Evolutionary conservation across 2,113 vertebrate genomes (phyloP).

Genomic region (Leptocoma aspasia): DNA sequence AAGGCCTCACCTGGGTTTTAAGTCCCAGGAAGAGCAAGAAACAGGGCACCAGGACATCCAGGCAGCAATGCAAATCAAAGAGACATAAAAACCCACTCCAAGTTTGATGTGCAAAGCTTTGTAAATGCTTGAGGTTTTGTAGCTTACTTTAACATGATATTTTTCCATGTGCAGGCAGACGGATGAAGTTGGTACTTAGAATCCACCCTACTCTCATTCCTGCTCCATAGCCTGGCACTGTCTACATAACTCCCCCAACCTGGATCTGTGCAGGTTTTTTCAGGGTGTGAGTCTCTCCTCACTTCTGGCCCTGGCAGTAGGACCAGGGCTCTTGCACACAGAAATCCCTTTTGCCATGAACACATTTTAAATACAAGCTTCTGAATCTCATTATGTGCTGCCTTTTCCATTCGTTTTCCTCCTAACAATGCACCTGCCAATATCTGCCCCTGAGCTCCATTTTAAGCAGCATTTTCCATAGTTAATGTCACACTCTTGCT

Average conservation of each 20-base stretch:
- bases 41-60: neutral
- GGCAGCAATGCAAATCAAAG: neutral
- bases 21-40: neutral
- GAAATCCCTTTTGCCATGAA: constrained; percentile 8
- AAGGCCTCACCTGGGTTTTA: neutral
- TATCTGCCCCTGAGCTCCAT: constrained; percentile 44
- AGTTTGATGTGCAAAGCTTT: neutral
- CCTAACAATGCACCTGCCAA: constrained; percentile 47
- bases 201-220: neutral
- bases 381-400: constrained; percentile 3
- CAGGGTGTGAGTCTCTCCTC: neutral
- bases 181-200: neutral
- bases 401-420: constrained; percentile 20
- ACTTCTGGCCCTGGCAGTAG: neutral
- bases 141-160: neutral
- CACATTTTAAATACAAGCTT: neutral
- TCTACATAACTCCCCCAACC: neutral
- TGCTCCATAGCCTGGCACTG: neutral
- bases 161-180: neutral
- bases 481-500: constrained; percentile 30
- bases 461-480: constrained; percentile 46
- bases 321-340: neutral
- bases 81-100: neutral
- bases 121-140: neutral
- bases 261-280: neutral